phyloP scores from a whole-genome alignment of 2,113 vertebrate genomes.

The Ciconia boyciana region DNA sequence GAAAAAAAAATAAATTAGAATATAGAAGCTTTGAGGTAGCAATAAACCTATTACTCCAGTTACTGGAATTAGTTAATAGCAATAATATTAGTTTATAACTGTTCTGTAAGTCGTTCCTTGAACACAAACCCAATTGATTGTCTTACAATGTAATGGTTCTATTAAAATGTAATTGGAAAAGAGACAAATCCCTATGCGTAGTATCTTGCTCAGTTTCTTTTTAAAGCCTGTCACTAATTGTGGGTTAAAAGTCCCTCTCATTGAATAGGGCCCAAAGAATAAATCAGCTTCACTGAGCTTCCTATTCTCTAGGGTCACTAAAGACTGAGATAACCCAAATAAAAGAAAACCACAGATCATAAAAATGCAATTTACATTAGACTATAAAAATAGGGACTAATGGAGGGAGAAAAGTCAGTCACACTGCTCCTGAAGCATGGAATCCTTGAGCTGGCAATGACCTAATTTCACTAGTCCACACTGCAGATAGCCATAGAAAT shows the following conservation, averaged over 20 bases:
- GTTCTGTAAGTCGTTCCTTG: neutral
- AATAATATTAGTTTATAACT: neutral
- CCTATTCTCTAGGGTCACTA: neutral
- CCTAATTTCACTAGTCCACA: neutral
- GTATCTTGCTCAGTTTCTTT: neutral
- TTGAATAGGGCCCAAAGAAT: neutral
- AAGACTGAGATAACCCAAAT: neutral
- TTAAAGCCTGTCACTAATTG: neutral
- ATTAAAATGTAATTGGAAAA: neutral
- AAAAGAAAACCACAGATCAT: neutral
- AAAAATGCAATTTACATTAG: neutral
- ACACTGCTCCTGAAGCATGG: neutral
- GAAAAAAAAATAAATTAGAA: neutral
- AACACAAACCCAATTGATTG: neutral
- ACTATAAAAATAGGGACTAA: neutral
- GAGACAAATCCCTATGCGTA: neutral
- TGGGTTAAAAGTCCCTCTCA: neutral
- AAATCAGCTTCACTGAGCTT: neutral
- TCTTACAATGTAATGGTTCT: neutral
- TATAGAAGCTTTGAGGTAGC: neutral
- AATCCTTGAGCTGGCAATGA: neutral
- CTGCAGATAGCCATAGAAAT: neutral
- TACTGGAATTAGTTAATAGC: neutral
- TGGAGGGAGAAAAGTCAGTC: neutral
- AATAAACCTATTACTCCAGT: neutral